A percentile compares a stretch with the other conserved stretches of the same genome.
phyloP scores from a whole-genome alignment of 2,888 invertebrate species.

The Trypoxylon attenuatum region DNA sequence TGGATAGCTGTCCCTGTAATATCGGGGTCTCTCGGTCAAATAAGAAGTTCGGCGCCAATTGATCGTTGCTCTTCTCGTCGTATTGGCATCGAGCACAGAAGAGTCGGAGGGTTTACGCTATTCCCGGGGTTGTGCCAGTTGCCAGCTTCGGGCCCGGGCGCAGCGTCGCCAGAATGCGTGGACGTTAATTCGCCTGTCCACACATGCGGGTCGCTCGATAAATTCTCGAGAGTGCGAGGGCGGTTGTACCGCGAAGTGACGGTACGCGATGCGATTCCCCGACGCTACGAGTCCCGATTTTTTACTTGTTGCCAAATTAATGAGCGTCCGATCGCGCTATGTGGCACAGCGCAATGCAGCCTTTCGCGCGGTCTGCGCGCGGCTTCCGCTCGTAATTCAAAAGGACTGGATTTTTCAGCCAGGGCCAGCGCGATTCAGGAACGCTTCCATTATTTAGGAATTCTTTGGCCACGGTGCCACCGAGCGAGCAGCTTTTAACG shows the following conservation, averaged over 20 bases:
- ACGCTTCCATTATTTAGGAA: too few relatives aligned
- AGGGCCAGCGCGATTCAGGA: too few relatives aligned
- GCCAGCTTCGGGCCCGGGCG: constrained; percentile 6
- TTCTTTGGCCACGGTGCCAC: too few relatives aligned
- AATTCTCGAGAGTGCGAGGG: too few relatives aligned
- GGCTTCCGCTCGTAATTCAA: constrained; percentile 3
- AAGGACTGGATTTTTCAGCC: constrained; percentile 3
- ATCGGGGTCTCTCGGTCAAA: neutral
- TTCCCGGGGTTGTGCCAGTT: constrained; percentile 19
- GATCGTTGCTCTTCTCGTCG: constrained; percentile 15
- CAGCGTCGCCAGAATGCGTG: constrained; percentile 21
- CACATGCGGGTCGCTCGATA: neutral
- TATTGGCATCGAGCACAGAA: constrained; percentile 27
- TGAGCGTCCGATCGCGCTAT: constrained; percentile 33
- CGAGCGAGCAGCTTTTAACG: too few relatives aligned
- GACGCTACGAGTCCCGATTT: too few relatives aligned
- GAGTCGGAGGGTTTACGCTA: constrained; percentile 17
- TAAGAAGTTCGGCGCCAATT: neutral
- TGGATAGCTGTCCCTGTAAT: neutral
- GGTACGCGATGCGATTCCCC: too few relatives aligned
- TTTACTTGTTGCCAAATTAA: constrained; percentile 45
- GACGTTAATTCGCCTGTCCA: constrained; percentile 16
- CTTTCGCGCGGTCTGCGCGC: neutral
- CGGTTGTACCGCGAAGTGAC: too few relatives aligned
- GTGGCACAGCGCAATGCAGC: constrained; percentile 19